Percentiles rank a stretch among this genome's conserved stretches.
phyloP scores from a whole-genome alignment of 2,888 invertebrate species.

The Tachina grossa region DNA sequence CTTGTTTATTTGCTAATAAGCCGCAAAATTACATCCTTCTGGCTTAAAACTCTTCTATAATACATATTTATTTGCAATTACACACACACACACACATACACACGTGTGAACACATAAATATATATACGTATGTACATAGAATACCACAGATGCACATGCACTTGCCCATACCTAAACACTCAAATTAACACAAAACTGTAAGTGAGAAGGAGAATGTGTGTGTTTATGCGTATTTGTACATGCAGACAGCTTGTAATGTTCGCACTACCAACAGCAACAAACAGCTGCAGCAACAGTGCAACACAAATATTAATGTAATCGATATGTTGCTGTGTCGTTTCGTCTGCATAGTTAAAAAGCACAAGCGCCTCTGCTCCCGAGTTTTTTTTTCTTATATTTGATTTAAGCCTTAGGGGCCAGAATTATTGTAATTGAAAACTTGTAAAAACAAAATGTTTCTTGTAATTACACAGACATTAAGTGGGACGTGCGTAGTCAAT shows the following conservation, averaged over 20 bases:
- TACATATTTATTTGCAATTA: slow-evolving; percentile 18
- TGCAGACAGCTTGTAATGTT: background rate
- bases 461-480: slow-evolving; percentile 70
- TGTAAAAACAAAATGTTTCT: slow-evolving; percentile 69
- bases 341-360: slow-evolving; percentile 17
- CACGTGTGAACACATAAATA: no score
- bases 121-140: no score
- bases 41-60: slow-evolving; percentile 40
- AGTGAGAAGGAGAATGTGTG: background rate
- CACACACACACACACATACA: background rate
- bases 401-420: slow-evolving; percentile 54
- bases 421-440: slow-evolving; percentile 70
- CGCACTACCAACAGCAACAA: slow-evolving; percentile 7
- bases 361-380: slow-evolving; percentile 36
- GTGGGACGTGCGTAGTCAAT: slow-evolving; percentile 70
- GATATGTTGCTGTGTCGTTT: slow-evolving; percentile 52
- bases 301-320: slow-evolving; percentile 48
- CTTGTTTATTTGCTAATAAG: slow-evolving; percentile 74
- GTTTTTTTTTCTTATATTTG: background rate
- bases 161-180: background rate
- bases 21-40: slow-evolving; percentile 71
- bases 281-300: slow-evolving; percentile 26
- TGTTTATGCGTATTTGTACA: background rate
- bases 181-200: background rate
- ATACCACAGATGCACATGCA: no score